Conservation (phyloP, 2,888 invertebrate species). For the Argyra leucocephala region DNA sequence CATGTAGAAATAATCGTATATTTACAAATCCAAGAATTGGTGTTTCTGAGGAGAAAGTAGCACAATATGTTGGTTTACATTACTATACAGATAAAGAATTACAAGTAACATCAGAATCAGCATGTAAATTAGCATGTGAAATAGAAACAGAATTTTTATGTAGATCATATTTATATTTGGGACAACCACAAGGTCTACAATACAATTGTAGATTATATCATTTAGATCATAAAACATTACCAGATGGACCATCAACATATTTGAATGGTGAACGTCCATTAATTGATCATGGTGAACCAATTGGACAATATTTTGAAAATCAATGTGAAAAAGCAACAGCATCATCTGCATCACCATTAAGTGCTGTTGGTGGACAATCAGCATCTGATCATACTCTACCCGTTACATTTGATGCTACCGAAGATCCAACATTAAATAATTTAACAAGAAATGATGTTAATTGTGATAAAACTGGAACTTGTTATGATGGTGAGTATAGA, state of each 20-base stretch:
- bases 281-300: slow-evolving; percentile 82
- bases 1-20: slow-evolving; percentile 72
- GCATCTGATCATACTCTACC: slow-evolving; percentile 55
- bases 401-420: slow-evolving; percentile 66
- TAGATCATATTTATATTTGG: slow-evolving; percentile 66
- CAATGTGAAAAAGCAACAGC: slow-evolving; percentile 58
- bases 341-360: slow-evolving; percentile 31
- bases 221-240: slow-evolving; percentile 81
- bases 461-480: slow-evolving; percentile 90
- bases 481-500: slow-evolving; percentile 84
- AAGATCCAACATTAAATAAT: slow-evolving; percentile 64
- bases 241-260: slow-evolving; percentile 86
- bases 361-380: slow-evolving; percentile 32
- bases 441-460: slow-evolving; percentile 70
- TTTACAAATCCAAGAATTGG: slow-evolving; percentile 78
- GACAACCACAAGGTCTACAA: slow-evolving; percentile 58
- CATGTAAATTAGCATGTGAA: slow-evolving; percentile 83
- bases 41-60: slow-evolving; percentile 82
- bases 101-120: slow-evolving; percentile 78
- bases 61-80: slow-evolving; percentile 82
- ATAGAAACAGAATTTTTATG: slow-evolving; percentile 89
- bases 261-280: slow-evolving; percentile 80
- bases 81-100: slow-evolving; percentile 90
- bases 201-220: slow-evolving; percentile 90
- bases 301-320: slow-evolving; percentile 84